Conservation (phyloP, 2,113 vertebrate species). For the Peromyscus polionotus region DNA sequence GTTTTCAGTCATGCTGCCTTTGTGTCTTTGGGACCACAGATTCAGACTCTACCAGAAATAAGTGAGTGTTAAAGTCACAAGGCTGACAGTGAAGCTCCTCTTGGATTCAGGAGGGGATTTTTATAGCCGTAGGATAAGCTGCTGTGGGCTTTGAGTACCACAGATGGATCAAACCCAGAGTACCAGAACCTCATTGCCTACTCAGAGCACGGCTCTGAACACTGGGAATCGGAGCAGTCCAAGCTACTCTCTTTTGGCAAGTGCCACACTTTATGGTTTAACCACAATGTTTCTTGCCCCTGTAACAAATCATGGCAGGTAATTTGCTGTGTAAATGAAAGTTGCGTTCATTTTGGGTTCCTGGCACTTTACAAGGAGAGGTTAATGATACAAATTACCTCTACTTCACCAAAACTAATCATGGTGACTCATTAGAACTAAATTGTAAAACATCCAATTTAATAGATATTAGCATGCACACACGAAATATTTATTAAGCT, state of each 20-base stretch:
- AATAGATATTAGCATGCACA: slow-evolving; percentile 15
- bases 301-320: slow-evolving; percentile 63
- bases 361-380: slow-evolving; percentile 36
- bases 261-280: background rate
- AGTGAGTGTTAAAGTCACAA: background rate
- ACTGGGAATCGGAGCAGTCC: background rate
- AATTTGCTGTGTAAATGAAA: slow-evolving; percentile 46
- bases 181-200: background rate
- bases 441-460: background rate
- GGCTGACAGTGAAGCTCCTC: slow-evolving; percentile 4
- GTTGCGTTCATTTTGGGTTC: slow-evolving; percentile 61
- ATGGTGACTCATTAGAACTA: background rate
- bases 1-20: background rate
- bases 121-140: background rate
- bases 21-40: background rate
- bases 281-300: background rate
- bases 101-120: background rate
- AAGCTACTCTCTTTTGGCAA: slow-evolving; percentile 13
- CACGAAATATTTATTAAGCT: slow-evolving; percentile 26
- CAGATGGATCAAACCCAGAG: background rate
- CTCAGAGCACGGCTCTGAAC: background rate
- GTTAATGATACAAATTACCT: slow-evolving; percentile 47
- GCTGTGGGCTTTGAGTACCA: background rate
- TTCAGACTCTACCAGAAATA: background rate
- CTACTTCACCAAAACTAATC: slow-evolving; percentile 46